Base-by-base conservation (phyloP, 2,888 invertebrate genomes). In the Eucriotettix oculatus region DNA sequence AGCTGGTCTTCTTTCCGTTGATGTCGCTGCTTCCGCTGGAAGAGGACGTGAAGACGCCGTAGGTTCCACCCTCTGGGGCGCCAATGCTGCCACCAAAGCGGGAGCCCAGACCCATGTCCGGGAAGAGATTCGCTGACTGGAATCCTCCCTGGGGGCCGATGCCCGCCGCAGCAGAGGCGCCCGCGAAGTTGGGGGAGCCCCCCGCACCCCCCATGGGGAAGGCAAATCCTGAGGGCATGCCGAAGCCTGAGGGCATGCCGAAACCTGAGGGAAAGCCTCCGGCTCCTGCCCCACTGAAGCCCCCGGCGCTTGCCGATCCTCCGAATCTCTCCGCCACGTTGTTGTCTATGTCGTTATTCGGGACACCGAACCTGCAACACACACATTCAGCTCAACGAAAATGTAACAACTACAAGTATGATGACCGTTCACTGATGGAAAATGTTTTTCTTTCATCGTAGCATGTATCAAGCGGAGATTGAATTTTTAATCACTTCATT, bases 11-110 rank as follows among this genome's bases (percentile, higher is more conserved):
- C 65, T 81, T 74, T 7, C 88, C 88, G 68, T 85, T 77, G 42
- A 79, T 68, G 66, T 82, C 78, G 0, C 75, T 69, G 0, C 81
- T 81, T 1, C 78, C 75, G 41, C 83, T 78, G 66, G 72, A 82
- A 0, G 86, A 84, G 1, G 83, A 81, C 16, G 84, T 80, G 55
- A 82, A 83, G 9, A 87, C 83, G 52, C 83, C 76, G 60, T 67
- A 73, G 57, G 66, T 66, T 65, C 73, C 68, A 48, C 72, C 73
- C 10, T 42, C 44, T 44, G 48, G 40, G 11, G 44, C 16, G 5
- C 54, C 52, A 17, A 40, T n/a, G 5, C 14, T n/a, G n/a, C 14
- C 48, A 14, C 48, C 48, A 9, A 48, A 48, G n/a, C 48, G 48
- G 2, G 48, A 48, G 2, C n/a, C 14, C 48, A 48, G 9, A 9